Base-by-base conservation (phyloP, 53 echinoderm and acorn worm genomes). In the Mesocentrotus franciscanus region DNA sequence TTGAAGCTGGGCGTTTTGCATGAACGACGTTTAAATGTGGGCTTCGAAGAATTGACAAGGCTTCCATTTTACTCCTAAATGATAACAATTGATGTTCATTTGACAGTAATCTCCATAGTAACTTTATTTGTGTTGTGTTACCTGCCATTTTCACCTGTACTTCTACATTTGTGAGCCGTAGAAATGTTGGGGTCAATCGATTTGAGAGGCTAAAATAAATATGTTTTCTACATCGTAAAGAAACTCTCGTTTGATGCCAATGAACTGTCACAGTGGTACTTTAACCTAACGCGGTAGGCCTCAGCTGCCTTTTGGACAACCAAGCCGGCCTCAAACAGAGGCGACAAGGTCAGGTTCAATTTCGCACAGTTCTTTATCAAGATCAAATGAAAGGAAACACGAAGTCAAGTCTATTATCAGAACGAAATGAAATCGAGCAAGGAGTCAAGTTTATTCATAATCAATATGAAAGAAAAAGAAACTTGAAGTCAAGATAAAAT, bases 321-420 rank as follows among this genome's bases (percentile, higher is more conserved):
- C 10, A 33, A 76, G 76, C 9, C 30, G 15, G 14, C 33, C 76
- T 76, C 76, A 76, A 32, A 33, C 33, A 76, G 76, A 33, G 15
- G 76, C 76, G 76, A 76, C 76, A 76, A 76, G 76, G 76, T 76
- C 76, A 76, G 76, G 76, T 76, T 33, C 76, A 76, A 76, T 76
- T 64, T 14, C 33, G 76, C 1, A 1, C 13, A 14, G 29, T 14
- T 76, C 76, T 76, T 33, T 30, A 33, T 76, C 33, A 76, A 76
- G 76, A 15, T 30, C 10, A 32, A 14, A 76, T 76, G 76, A 76
- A 30, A 76, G 76, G 76, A 76, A 76, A 76, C 76, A 76, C 33
- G 30, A 10, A 32, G 33, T 33, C 76, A 30, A 33, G 76, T 30
- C 33, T 30, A 33, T 76, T 32, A 30, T 64, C 64, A 18, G 12